Evolutionary conservation across 2,113 vertebrate genomes (phyloP), one percentile per base, ranked within the genome.

Genomic region (Macroglossus sobrinus): DNA sequence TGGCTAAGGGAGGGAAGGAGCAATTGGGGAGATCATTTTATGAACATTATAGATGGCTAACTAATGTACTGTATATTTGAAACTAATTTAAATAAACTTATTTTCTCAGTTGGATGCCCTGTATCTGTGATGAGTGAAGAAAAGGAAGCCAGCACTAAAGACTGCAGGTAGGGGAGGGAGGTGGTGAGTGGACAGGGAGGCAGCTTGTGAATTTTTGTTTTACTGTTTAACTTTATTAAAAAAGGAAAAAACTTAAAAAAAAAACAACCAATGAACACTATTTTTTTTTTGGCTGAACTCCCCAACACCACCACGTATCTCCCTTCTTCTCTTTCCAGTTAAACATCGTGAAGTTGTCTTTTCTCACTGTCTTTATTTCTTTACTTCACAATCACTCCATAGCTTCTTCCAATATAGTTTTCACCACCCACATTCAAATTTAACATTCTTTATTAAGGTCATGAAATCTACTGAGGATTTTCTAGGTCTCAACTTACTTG

Each of bases 201-300:
- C 98, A 98, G 98, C 98, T 98, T 98, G 98, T 98, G 98, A 98
- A 97, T 98, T 98, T 95, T 98, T 98, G 98, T 98, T 98, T 98
- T 98, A 98, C 72, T 98, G 98, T 98, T 92, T 98, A 99, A 99
- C 97, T 99, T 99, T 98, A 98, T 98, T 98, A 98, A 98, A 98
- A 98, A 98, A 98, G 61, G 94, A 94, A 94, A 98, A 95, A 85
- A 72, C 28, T 68, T 14, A 50, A 50, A 50, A 15, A 38, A 45
- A 33, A 55, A 40, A 19, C 24, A 38, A 21, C 9, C 26, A 72
- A 22, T 26, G 28, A 85, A 59, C n/a, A 22, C 50, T 35, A 0
- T 30, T 30, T 26, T 50, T 79, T 35, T 38, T 74, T 85, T 75
- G n/a, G 38, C 38, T 22, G 2, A 35, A 18, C 7, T 63, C 57